Percentiles rank a stretch among this genome's conserved stretches.
Evolutionary conservation across 2,113 vertebrate species (phyloP).

Genomic region (Xiphias gladius): DNA sequence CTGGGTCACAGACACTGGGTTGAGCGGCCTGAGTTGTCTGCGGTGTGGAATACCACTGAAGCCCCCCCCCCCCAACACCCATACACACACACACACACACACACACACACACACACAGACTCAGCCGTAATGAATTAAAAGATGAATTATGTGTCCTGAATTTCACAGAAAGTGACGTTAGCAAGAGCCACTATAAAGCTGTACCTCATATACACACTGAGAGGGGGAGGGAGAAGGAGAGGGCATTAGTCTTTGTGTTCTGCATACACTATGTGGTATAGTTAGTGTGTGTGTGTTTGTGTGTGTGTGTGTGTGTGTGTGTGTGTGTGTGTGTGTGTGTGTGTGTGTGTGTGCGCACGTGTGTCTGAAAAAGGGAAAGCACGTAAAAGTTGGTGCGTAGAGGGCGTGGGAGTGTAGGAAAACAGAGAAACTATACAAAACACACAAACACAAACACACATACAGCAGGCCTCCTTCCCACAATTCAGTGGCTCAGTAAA

Average conservation of each 20-base stretch:
- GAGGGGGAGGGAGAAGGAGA: background rate
- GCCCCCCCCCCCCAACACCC: too few relatives aligned
- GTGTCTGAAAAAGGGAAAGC: slow-evolving; percentile 23
- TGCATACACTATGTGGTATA: background rate
- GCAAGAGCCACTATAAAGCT: slow-evolving; percentile 43
- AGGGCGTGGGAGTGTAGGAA: background rate
- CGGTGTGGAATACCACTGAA: slow-evolving; percentile 51
- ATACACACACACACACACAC: background rate
- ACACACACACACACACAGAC: slow-evolving; percentile 16
- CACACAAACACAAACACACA: slow-evolving; percentile 6
- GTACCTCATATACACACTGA: slow-evolving; percentile 20
- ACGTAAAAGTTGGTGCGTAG: background rate
- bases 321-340: background rate
- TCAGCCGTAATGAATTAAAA: slow-evolving; percentile 67
- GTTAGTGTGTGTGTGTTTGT: background rate
- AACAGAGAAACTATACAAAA: slow-evolving; percentile 2
- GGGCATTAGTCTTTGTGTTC: slow-evolving; percentile 14
- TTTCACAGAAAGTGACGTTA: slow-evolving; percentile 58
- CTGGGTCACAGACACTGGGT: slow-evolving; percentile 36
- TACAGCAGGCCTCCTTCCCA: slow-evolving; percentile 12
- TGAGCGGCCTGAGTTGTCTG: slow-evolving; percentile 18
- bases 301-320: background rate
- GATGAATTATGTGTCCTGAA: slow-evolving; percentile 65
- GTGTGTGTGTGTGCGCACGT: background rate
- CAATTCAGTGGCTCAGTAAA: slow-evolving; percentile 70